Evolutionary conservation across 2,797 vertebrate species (phyloP).

Genomic region (Acomys russatus): DNA sequence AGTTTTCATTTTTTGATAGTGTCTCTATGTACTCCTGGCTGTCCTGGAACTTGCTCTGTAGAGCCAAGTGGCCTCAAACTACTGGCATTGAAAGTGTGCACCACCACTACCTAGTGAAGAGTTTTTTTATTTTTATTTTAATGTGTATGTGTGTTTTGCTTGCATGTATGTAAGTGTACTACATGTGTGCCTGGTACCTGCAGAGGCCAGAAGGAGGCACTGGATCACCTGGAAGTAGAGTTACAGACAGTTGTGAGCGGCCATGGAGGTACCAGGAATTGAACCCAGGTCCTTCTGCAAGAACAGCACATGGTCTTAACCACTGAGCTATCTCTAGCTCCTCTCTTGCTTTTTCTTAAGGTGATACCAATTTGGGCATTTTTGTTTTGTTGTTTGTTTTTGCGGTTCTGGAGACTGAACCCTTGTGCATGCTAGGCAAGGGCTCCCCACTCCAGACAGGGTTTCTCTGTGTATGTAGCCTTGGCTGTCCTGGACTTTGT

Average conservation of each 20-base stretch:
- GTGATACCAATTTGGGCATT: neutral
- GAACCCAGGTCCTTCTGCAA: neutral
- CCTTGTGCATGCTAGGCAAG: neutral
- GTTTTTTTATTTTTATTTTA: neutral
- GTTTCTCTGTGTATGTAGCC: no score
- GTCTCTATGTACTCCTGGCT: neutral
- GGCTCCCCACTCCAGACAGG: no score
- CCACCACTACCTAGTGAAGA: neutral
- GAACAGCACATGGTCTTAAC: neutral
- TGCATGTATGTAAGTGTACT: neutral
- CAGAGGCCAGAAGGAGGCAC: neutral
- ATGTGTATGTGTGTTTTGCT: neutral
- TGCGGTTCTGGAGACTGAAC: neutral
- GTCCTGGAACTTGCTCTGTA: neutral
- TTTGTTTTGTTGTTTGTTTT: neutral
- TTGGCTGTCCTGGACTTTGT: no score
- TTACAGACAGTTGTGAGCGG: neutral
- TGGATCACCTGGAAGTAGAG: neutral
- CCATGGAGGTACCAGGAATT: neutral
- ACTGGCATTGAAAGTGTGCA: neutral
- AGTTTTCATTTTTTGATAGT: neutral
- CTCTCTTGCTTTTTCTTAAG: neutral
- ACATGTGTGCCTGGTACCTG: neutral
- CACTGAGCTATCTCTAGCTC: neutral
- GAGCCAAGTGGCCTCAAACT: neutral